Conservation (phyloP, 2,797 vertebrate species). For the Neosalanx taihuensis region DNA sequence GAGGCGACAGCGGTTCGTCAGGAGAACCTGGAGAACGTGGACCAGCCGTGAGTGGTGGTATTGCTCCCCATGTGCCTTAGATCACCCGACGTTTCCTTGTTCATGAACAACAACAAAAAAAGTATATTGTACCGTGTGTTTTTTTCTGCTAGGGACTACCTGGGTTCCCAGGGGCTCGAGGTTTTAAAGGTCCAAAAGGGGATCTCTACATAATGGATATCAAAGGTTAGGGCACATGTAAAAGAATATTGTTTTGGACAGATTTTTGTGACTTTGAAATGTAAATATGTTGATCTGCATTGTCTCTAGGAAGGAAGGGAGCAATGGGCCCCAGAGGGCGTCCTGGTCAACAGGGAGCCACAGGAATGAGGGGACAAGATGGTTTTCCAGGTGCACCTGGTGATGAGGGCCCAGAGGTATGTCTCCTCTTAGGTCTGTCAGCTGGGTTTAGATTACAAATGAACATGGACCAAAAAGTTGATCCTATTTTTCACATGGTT, state of each 20-base stretch:
- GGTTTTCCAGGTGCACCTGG: slow-evolving; percentile 58
- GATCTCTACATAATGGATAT: slow-evolving; percentile 41
- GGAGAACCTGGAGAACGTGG: slow-evolving; percentile 55
- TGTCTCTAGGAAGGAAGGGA: slow-evolving; percentile 66
- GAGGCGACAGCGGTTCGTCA: slow-evolving; percentile 50
- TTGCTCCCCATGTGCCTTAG: neutral
- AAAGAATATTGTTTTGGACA: neutral
- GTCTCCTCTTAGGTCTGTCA: slow-evolving; percentile 5
- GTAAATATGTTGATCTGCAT: neutral
- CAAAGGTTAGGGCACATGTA: slow-evolving; percentile 56
- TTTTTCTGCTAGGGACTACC: slow-evolving; percentile 55
- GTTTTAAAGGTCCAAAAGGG: slow-evolving; percentile 72
- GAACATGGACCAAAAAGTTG: neutral
- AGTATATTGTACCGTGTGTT: neutral
- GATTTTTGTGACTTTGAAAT: neutral
- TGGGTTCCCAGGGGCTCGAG: slow-evolving; percentile 62
- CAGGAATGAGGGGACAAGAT: slow-evolving; percentile 53
- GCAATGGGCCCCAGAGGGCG: slow-evolving; percentile 38
- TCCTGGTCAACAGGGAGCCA: slow-evolving; percentile 49
- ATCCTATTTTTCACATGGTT: neutral
- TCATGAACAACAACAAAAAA: neutral
- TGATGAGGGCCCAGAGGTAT: slow-evolving; percentile 55
- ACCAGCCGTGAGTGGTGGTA: slow-evolving; percentile 44
- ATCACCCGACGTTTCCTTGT: neutral
- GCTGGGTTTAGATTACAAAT: neutral